Evolutionary conservation across 2,797 vertebrate species (phyloP).

Genomic region (Benthosema pterotum): DNA sequence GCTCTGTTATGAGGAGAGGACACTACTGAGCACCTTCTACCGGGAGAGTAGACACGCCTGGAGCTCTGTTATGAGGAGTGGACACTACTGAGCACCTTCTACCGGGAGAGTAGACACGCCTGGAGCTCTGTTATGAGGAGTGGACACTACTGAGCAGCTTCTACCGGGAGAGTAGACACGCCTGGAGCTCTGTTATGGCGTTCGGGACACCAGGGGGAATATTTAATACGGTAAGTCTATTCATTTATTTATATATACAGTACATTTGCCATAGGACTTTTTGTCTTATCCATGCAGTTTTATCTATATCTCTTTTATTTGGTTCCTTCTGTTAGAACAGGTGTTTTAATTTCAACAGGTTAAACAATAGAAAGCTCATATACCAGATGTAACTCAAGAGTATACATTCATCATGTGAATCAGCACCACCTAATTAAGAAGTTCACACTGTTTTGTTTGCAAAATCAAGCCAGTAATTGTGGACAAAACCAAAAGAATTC

Average conservation of each 20-base stretch:
- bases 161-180: slow-evolving; percentile 57
- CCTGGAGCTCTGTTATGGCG: slow-evolving; percentile 37
- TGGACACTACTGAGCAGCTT: slow-evolving; percentile 67
- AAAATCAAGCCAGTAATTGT: no score
- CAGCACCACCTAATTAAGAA: no score
- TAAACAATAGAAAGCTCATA: no score
- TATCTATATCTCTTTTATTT: neutral
- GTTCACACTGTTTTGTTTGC: no score
- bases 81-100: slow-evolving; percentile 71
- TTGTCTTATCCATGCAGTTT: neutral
- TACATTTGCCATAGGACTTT: slow-evolving; percentile 2
- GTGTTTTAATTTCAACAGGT: no score
- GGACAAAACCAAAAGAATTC: no score
- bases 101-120: slow-evolving; percentile 49
- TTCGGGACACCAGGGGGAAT: slow-evolving; percentile 59
- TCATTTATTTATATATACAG: slow-evolving; percentile 13
- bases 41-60: slow-evolving; percentile 49
- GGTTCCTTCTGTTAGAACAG: no score
- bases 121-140: slow-evolving; percentile 24
- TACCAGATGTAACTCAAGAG: no score
- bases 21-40: slow-evolving; percentile 72
- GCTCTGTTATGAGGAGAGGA: slow-evolving; percentile 23
- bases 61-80: slow-evolving; percentile 24
- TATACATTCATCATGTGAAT: no score
- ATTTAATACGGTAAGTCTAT: slow-evolving; percentile 71